Conservation (phyloP, 2,888 invertebrate genomes). For the Cyclophora punctaria region DNA sequence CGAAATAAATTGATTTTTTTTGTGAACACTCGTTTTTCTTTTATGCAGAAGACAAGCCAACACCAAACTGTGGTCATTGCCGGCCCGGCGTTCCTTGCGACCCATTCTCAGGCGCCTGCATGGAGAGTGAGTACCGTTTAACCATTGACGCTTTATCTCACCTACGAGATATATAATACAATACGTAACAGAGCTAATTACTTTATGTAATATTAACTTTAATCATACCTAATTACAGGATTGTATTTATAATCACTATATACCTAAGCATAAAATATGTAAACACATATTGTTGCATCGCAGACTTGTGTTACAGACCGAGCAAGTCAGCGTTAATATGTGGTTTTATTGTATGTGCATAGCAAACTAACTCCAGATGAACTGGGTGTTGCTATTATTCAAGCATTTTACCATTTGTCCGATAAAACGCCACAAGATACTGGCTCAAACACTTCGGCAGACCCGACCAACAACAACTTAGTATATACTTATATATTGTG, state of each 20-base stretch:
- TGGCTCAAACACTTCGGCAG: conserved; percentile 66
- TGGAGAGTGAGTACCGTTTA: conserved; percentile 80
- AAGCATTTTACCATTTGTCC: conserved; percentile 66
- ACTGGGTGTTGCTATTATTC: conserved; percentile 69
- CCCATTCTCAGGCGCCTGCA: conserved; percentile 86
- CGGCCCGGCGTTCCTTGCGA: conserved; percentile 86
- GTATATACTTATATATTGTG: conserved; percentile 23
- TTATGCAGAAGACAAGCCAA: conserved; percentile 33
- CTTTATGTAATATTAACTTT: conserved; percentile 7
- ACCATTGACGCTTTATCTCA: background rate
- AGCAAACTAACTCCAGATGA: conserved; percentile 74
- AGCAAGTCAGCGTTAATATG: conserved; percentile 50
- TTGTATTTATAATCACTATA: conserved; percentile 17
- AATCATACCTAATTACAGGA: conserved; percentile 16
- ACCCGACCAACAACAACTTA: conserved; percentile 53
- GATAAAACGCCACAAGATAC: conserved; percentile 74
- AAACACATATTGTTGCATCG: conserved; percentile 43
- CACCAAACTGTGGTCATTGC: conserved; percentile 82
- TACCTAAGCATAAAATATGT: conserved; percentile 29
- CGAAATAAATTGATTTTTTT: no score
- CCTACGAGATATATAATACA: conserved; percentile 1
- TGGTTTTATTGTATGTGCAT: conserved; percentile 50
- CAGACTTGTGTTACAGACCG: conserved; percentile 51
- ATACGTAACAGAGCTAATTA: conserved; percentile 24
- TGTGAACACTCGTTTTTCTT: background rate